Percentiles rank a stretch among this genome's conserved stretches.
phyloP scores from a whole-genome alignment of 2,797 vertebrate species.

The Oreochromis mossambicus region DNA sequence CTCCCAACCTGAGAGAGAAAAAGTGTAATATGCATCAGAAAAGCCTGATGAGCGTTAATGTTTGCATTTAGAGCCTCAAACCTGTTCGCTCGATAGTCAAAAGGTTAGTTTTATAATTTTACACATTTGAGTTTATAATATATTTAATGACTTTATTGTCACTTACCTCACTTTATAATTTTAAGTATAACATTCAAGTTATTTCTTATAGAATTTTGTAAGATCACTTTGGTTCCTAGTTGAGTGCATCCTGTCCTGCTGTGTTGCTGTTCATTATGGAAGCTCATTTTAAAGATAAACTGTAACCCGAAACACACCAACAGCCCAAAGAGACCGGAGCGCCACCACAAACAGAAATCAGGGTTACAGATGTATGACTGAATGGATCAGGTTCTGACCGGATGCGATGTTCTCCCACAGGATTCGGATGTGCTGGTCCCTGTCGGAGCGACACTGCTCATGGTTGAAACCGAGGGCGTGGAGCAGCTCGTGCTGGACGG shows the following conservation, averaged over 20 bases:
- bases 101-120: background rate
- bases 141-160: background rate
- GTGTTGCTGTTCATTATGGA: background rate
- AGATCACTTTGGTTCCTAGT: background rate
- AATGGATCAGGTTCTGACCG: background rate
- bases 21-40: background rate
- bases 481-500: conserved; percentile 71
- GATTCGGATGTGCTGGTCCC: conserved; percentile 66
- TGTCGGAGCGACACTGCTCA: conserved; percentile 71
- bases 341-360: background rate
- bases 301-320: background rate
- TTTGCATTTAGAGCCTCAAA: background rate
- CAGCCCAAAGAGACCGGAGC: background rate
- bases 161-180: background rate
- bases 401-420: conserved; percentile 54
- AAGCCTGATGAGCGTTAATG: background rate
- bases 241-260: background rate
- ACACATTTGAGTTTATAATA: background rate
- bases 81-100: background rate
- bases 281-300: background rate
- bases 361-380: background rate
- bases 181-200: background rate
- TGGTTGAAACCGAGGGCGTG: conserved; percentile 77
- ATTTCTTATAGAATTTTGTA: background rate
- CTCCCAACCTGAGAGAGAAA: conserved; percentile 14